Percentiles rank a stretch among this genome's conserved stretches.
phyloP scores from a whole-genome alignment of 2,888 invertebrate species.

The Dynastes grantii region DNA sequence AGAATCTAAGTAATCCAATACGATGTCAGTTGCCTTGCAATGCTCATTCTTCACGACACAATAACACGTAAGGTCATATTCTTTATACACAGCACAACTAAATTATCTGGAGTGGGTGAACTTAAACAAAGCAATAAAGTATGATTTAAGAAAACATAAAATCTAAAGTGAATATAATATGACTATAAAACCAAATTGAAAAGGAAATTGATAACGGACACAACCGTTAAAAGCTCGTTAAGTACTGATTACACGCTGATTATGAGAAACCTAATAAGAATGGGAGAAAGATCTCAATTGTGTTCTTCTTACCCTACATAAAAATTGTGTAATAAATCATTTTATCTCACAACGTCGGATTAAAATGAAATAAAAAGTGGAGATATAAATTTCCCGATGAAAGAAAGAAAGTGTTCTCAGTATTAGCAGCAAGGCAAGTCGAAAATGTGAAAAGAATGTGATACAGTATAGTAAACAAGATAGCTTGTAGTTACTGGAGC shows the following conservation, averaged over 20 bases:
- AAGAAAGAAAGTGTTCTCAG: conserved; percentile 3
- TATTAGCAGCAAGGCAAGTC: not conserved
- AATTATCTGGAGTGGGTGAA: not conserved
- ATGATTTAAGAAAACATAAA: conserved; percentile 33
- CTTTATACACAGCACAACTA: not conserved
- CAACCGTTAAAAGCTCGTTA: conserved; percentile 31
- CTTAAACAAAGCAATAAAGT: conserved; percentile 26
- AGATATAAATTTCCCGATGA: conserved; percentile 13
- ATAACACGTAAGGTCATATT: not conserved
- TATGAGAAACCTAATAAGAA: conserved; percentile 7
- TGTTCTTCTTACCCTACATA: conserved; percentile 3
- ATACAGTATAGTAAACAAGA: conserved; percentile 2
- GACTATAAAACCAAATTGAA: conserved; percentile 41
- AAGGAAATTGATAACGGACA: conserved; percentile 34
- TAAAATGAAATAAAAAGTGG: not conserved
- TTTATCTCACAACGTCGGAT: conserved; percentile 1
- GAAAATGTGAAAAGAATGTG: conserved; percentile 3
- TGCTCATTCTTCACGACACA: not conserved
- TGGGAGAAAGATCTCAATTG: not conserved
- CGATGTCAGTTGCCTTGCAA: not conserved
- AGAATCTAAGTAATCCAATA: not conserved
- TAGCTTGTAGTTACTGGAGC: not conserved
- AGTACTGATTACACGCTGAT: conserved; percentile 31
- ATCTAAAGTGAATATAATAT: conserved; percentile 17
- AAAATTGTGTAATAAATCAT: conserved; percentile 31